These are phyloP conservation scores for Sphecodes monilicornis DNA, from an alignment of 2,888 invertebrate species.

Conservation along the genomic window DNA sequence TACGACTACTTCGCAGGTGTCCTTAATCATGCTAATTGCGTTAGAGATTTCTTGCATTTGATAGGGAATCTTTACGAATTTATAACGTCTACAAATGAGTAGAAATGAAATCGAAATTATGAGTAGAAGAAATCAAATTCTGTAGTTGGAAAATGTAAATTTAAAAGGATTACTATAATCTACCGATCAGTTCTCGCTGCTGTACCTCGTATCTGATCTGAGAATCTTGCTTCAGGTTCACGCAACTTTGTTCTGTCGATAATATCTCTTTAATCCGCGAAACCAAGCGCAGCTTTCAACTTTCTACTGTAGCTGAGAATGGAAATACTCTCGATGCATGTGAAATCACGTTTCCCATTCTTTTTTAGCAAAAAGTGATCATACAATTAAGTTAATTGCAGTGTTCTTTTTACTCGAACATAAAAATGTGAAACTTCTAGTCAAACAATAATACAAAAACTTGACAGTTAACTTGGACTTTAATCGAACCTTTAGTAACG, in stretches of 20 bases:
- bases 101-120: not conserved
- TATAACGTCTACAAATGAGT: not conserved
- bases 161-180: not conserved
- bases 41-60: no score
- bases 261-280: not conserved
- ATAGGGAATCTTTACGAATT: not conserved
- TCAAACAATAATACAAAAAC: not conserved
- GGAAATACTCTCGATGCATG: conserved; percentile 5
- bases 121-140: not conserved
- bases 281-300: not conserved
- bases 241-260: not conserved
- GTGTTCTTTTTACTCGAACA: not conserved
- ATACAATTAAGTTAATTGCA: not conserved
- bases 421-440: not conserved
- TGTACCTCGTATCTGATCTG: not conserved
- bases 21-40: not conserved
- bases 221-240: not conserved
- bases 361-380: not conserved
- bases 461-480: not conserved
- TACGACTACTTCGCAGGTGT: not conserved
- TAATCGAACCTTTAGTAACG: not conserved
- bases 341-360: conserved; percentile 1
- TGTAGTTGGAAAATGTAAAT: not conserved
- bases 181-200: not conserved
- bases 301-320: not conserved